Base-by-base conservation (phyloP, 2,113 vertebrate species). In the Podarcis muralis region DNA sequence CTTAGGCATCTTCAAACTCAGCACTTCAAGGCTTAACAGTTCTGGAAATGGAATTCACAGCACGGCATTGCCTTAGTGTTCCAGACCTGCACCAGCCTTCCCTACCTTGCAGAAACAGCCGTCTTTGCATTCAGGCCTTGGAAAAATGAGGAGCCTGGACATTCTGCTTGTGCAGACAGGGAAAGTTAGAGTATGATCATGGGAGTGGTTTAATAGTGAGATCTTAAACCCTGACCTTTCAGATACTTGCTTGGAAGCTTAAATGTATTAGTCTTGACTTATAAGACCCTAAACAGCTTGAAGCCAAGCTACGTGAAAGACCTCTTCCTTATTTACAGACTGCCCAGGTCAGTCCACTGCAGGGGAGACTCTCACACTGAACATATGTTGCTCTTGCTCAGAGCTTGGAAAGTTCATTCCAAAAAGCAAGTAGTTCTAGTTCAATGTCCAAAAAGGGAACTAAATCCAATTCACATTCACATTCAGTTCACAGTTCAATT, bases 1-100 rank as follows among this genome's bases (percentile, higher is more conserved):
- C 83, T 81, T 92, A 92, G 48, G 22, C 23, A 81, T 79, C 91
- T 90, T 90, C 37, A 78, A 78, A 89, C 18, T 65, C 75, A 88
- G 1, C 57, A 57, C 20, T 81, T 94, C 66, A 91, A 43, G 48
- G n/a, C 1, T 87, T 74, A 86, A 16, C 20, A 37, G 84, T 91
- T 89, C 85, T 94, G 62, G 87, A 93, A 90, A 75, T 18, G 86
- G 83, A 27, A 83, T 0, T 76, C 53, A 88, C 85, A 89, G 43
- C 23, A 8, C 35, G 71, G n/a, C 9, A 77, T 53, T 80, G 8
- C n/a, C 27, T 82, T 80, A 48, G 1, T 22, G 12, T 23, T 1
- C 57, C 83, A 35, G 2, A 86, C 78, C 78, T 90, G 75, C 86
- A 94, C 72, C 30, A 80, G 88, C 66, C 37, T 18, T 20, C 71